A percentile compares a stretch with the other conserved stretches of the same genome.
These are phyloP conservation scores for Scomber japonicus DNA, from an alignment of 2,113 vertebrate species.

Conservation along the genomic window DNA sequence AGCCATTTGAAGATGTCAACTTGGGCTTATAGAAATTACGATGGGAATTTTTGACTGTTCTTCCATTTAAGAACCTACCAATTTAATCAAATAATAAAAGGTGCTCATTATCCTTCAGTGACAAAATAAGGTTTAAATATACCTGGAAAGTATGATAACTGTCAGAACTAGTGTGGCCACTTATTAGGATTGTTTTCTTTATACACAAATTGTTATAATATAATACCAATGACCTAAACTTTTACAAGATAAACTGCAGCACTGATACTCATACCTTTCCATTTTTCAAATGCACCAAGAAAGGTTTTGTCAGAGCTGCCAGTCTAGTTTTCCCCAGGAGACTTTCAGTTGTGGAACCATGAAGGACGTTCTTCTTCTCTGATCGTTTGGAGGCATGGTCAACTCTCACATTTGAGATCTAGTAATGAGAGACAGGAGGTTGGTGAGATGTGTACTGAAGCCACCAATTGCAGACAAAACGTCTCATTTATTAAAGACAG, in stretches of 20 bases:
- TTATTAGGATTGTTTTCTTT: background rate
- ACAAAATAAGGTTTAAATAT: background rate
- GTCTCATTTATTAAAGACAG: no score
- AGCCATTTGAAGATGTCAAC: no score
- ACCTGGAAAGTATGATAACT: background rate
- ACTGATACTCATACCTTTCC: conserved; percentile 89
- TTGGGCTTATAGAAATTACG: no score
- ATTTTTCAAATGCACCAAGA: conserved; percentile 89
- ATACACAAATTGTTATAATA: no score
- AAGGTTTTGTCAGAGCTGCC: conserved; percentile 88
- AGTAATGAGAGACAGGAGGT: conserved; percentile 26
- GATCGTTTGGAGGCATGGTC: conserved; percentile 85
- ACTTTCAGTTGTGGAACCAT: conserved; percentile 84
- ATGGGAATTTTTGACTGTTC: no score
- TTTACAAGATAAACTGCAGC: background rate
- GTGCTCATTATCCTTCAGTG: background rate
- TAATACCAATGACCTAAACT: no score
- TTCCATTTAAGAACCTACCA: no score
- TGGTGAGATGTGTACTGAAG: background rate
- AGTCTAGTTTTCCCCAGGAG: conserved; percentile 87
- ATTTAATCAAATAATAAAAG: background rate
- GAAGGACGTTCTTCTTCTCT: conserved; percentile 88
- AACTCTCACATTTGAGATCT: conserved; percentile 91
- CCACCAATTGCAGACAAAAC: background rate
- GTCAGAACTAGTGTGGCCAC: background rate